phyloP scores from a whole-genome alignment of 1,140 invertebrate genomes.

The Solenopsis invicta region DNA sequence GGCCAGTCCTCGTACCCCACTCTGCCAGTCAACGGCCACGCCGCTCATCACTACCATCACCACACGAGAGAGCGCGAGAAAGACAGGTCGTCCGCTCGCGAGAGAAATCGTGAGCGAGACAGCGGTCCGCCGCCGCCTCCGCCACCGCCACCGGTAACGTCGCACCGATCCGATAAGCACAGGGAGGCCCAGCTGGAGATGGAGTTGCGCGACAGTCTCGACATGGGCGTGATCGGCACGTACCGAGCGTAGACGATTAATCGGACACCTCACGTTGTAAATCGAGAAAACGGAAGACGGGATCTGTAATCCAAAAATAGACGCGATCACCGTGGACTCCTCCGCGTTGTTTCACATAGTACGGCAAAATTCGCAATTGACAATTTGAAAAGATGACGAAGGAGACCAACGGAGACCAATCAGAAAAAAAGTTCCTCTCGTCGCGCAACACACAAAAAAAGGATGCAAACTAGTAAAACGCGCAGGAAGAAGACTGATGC shows the following conservation, averaged over 20 bases:
- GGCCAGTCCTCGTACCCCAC: conserved; percentile 81
- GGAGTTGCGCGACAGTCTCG: conserved; percentile 74
- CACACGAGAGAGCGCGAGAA: conserved; percentile 71
- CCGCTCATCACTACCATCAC: conserved; percentile 79
- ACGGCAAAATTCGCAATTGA: neutral
- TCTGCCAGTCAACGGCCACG: conserved; percentile 80
- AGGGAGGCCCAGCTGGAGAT: conserved; percentile 74
- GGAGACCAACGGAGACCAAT: neutral
- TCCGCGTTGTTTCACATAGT: conserved; percentile 9
- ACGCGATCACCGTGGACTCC: neutral
- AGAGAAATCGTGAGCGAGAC: conserved; percentile 71
- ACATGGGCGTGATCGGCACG: conserved; percentile 73
- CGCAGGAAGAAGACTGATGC: conserved; percentile 64
- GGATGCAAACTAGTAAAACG: conserved; percentile 4
- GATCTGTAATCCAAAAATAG: conserved; percentile 1
- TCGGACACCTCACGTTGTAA: neutral
- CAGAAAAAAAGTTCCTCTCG: conserved; percentile 14
- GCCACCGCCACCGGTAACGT: conserved; percentile 24
- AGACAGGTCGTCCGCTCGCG: conserved; percentile 65
- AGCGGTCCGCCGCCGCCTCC: conserved; percentile 33
- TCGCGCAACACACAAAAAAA: neutral
- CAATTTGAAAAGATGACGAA: conserved; percentile 2
- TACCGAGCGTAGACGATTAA: conserved; percentile 76
- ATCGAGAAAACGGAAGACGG: conserved; percentile 6
- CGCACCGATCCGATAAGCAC: conserved; percentile 73